These are phyloP conservation scores for Numida meleagris DNA, from an alignment of 2,113 vertebrate genomes.

Conservation along the genomic window DNA sequence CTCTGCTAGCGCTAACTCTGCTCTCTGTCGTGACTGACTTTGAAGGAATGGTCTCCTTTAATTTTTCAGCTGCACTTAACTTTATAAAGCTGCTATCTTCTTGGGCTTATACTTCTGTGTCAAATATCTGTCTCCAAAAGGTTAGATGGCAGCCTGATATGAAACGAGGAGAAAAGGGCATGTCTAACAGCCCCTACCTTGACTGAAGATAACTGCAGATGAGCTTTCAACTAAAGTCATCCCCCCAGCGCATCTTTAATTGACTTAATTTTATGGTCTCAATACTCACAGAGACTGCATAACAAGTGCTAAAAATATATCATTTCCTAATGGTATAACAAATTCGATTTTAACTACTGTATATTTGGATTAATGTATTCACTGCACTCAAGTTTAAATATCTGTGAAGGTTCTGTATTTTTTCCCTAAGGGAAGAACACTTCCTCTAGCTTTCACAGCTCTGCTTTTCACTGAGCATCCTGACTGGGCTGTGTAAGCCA, in stretches of 20 bases:
- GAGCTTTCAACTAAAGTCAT: neutral
- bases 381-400: neutral
- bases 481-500: neutral
- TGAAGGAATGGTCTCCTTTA: neutral
- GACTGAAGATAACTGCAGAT: neutral
- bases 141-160: neutral
- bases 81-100: neutral
- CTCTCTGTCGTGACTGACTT: neutral
- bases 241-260: neutral
- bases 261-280: neutral
- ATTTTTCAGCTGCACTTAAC: neutral
- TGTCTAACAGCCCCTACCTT: neutral
- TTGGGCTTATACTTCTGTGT: neutral
- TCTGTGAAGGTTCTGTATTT: neutral
- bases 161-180: neutral
- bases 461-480: neutral
- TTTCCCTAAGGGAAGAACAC: neutral
- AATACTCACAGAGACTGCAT: neutral
- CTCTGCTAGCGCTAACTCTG: neutral
- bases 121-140: neutral
- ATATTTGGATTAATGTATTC: neutral
- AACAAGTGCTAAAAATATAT: neutral
- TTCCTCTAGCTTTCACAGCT: constrained; percentile 27
- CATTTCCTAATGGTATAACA: neutral
- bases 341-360: neutral